Base-by-base conservation (phyloP, 2,888 invertebrate genomes). In the Mythimna impura region DNA sequence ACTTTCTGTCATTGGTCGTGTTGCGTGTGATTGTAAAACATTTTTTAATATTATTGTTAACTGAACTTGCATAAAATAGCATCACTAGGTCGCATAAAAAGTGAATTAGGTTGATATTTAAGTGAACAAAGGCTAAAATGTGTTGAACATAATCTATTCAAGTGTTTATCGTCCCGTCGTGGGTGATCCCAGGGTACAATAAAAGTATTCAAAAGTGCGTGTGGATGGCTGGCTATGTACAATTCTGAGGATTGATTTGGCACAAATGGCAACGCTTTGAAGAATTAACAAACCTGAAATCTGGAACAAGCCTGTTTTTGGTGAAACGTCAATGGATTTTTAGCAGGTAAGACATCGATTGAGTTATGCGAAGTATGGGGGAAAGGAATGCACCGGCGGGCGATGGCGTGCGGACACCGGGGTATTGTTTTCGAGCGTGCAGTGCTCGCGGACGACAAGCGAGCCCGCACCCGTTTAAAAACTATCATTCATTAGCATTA, bases 291-390 rank as follows among this genome's bases (percentile, higher is more conserved):
- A 63, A 50, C 1, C 70, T 54, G n/a, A 50, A 66, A 72, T 12
- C 63, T 75, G 55, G 68, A 62, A 47, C 62, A 63, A 66, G 75
- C 71, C 71, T 77, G 67, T 66, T 47, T 68, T 72, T 55, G 4
- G 64, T 78, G 78, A 83, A 65, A 83, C 83, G 81, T 90, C 91
- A 84, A 95, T 95, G 95, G 94, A 92, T 90, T 89, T 91, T 86
- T 94, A 93, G 81, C 89, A 94, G 94, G 94, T 94, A 92, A 89
- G 86, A 34, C 89, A 87, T 80, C 60, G 36, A 75, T 72, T n/a
- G 66, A 71, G 65, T 78, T 77, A 81, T 81, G 77, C 70, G 72
- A 83, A 83, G 79, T 86, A 88, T 89, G 85, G 82, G 82, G 80
- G 83, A 85, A 77, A 81, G 86, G 88, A 91, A 90, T 92, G 90